phyloP scores from a whole-genome alignment of 2,797 vertebrate species.

The Cichlasoma orientale region DNA sequence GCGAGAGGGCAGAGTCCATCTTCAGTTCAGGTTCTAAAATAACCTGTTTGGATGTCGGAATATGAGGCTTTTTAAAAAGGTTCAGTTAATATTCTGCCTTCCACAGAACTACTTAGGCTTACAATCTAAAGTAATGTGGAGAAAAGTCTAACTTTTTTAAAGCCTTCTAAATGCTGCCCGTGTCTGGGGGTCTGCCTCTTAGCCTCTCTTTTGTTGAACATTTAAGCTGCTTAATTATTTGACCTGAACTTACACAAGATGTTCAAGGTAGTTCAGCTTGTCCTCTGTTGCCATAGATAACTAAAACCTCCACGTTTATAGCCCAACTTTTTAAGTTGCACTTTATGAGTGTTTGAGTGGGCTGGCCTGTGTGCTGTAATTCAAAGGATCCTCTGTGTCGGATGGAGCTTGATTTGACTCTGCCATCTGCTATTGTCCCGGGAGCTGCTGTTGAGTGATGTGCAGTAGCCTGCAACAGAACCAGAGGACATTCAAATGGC shows the following conservation, averaged over 20 bases:
- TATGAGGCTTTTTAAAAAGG: neutral
- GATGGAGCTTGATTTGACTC: conserved; percentile 37
- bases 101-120: conserved; percentile 7
- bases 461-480: conserved; percentile 61
- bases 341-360: conserved; percentile 16
- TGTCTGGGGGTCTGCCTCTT: conserved; percentile 72
- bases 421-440: conserved; percentile 57
- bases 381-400: conserved; percentile 25
- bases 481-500: conserved; percentile 70
- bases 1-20: conserved; percentile 55
- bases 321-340: conserved; percentile 22
- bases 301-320: conserved; percentile 56
- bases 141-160: conserved; percentile 59
- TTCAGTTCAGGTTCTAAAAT: conserved; percentile 60
- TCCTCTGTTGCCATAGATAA: conserved; percentile 71
- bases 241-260: conserved; percentile 76
- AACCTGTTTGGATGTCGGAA: conserved; percentile 43
- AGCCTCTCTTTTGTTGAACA: conserved; percentile 71
- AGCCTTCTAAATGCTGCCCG: conserved; percentile 57
- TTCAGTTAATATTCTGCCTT: conserved; percentile 25
- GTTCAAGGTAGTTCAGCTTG: conserved; percentile 73
- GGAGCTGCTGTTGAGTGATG: conserved; percentile 64
- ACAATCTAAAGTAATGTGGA: conserved; percentile 34
- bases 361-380: neutral
- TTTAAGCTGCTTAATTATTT: conserved; percentile 81